Evolutionary conservation across 2,888 invertebrate species (phyloP), one percentile per base, ranked within the genome.

Genomic region (Cactoblastis cactorum): DNA sequence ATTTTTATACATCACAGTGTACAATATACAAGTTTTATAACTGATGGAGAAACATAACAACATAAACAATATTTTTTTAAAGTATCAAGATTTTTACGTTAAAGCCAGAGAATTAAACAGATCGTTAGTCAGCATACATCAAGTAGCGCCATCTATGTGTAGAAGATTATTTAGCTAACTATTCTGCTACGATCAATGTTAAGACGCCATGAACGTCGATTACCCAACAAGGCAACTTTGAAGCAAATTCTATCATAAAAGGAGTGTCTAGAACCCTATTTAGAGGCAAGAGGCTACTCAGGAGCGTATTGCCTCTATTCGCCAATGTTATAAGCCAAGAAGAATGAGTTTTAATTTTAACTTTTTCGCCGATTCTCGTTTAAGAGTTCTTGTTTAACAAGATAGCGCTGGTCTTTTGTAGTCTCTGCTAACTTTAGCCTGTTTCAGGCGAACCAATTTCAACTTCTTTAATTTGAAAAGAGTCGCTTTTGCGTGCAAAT

Each of bases 331-430:
- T 71, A 69, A 70, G n/a, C 64, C 63, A 53, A 59, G 61, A 68
- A 69, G 69, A 76, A 76, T 71, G 74, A 72, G 72, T 78, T 81
- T 81, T 79, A 80, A 83, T 80, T 75, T 77, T 69, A 81, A 83
- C 77, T 81, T 81, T 78, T 77, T 72, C 70, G 61, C 71, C 67
- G 70, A 77, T 73, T 74, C 69, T 62, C 69, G 63, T 67, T 74
- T 69, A 75, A 74, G 69, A 80, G 72, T 73, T 73, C 74, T 77
- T 76, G 77, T 78, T 76, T 69, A 77, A 82, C 77, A 77, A 79
- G 77, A 79, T 76, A 66, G 61, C 68, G 67, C 57, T 71, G 74
- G 68, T 77, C 79, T 77, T 77, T 79, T 77, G 77, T 76, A 72
- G 63, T 70, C 69, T 59, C 60, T 64, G 50, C 57, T 57, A 75